Percentiles rank a stretch among this genome's conserved stretches.
phyloP scores from a whole-genome alignment of 2,888 invertebrate species.

The Helobdella robusta region DNA sequence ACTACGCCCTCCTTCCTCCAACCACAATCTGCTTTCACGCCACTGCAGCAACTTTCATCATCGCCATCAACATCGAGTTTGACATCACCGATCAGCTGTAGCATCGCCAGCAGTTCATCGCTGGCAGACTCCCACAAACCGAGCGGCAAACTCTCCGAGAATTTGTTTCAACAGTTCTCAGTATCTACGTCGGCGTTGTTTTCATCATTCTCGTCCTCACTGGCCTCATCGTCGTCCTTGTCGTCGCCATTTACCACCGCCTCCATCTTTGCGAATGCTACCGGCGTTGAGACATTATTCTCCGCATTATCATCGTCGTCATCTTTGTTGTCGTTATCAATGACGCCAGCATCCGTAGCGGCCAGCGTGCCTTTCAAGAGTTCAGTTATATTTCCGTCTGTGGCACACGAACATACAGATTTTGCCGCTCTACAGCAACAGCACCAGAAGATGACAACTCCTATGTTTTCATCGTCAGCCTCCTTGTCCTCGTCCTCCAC shows the following conservation, averaged over 20 bases:
- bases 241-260: neutral
- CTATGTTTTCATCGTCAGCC: neutral
- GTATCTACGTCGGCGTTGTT: neutral
- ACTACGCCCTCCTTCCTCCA: conserved; percentile 1
- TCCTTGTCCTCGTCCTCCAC: neutral
- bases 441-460: too few species aligned
- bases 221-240: neutral
- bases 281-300: too few species aligned
- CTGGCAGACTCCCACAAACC: neutral
- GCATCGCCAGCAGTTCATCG: neutral
- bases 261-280: neutral
- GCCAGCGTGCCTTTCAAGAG: too few species aligned
- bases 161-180: too few species aligned
- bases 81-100: neutral
- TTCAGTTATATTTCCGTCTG: too few species aligned
- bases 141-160: neutral
- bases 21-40: too few species aligned
- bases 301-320: too few species aligned
- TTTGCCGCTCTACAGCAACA: neutral
- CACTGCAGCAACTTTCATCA: neutral
- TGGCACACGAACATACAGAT: too few species aligned
- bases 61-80: neutral
- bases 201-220: neutral
- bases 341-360: too few species aligned
- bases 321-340: too few species aligned